Conservation (phyloP, 2,888 invertebrate species). For the Leptopterna dolabrata region DNA sequence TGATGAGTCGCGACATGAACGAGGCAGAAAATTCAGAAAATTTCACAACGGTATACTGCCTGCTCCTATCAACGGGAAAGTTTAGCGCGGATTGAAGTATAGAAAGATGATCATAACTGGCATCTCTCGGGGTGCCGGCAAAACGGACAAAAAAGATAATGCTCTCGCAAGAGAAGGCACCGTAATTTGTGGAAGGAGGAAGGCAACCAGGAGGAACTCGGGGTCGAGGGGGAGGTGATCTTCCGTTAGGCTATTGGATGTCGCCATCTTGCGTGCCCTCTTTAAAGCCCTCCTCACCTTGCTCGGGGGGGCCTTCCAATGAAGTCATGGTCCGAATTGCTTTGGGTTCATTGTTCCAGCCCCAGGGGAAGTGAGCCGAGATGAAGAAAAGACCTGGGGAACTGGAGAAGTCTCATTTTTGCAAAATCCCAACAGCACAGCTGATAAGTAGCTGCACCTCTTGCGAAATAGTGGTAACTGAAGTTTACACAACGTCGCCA, state of each 20-base stretch:
- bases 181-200: slow-evolving; percentile 33
- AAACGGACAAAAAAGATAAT: slow-evolving; percentile 20
- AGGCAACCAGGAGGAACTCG: slow-evolving; percentile 29
- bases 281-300: slow-evolving; percentile 41
- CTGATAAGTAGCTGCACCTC: too few species aligned
- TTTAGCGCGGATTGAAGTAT: neutral
- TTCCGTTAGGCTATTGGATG: slow-evolving; percentile 53
- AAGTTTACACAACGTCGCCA: too few species aligned
- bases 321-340: slow-evolving; percentile 37
- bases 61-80: too few species aligned
- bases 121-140: neutral
- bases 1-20: too few species aligned
- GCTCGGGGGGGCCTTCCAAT: slow-evolving; percentile 26
- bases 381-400: neutral
- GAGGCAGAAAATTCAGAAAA: too few species aligned
- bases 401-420: neutral
- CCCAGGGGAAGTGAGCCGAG: neutral
- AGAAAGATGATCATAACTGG: neutral
- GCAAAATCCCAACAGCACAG: too few species aligned
- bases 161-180: slow-evolving; percentile 18
- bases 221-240: slow-evolving; percentile 39
- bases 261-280: slow-evolving; percentile 48
- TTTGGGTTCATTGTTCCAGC: slow-evolving; percentile 19
- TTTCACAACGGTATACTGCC: too few species aligned
- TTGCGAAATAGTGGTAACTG: too few species aligned